Evolutionary conservation across 1,140 invertebrate species (phyloP), one percentile per base, ranked within the genome.

Genomic region (Reticulitermes speratus): DNA sequence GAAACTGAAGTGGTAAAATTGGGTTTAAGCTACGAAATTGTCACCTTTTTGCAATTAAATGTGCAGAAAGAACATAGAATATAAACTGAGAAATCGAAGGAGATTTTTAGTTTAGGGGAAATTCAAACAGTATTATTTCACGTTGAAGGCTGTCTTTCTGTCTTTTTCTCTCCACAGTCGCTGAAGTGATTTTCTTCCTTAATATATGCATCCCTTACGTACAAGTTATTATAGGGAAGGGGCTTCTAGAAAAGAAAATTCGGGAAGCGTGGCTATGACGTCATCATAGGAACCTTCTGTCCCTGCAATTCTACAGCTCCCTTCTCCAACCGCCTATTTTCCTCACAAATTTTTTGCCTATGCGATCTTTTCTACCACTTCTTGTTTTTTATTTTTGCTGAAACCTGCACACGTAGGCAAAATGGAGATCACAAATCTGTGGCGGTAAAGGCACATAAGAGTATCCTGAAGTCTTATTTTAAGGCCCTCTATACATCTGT

Each of bases 381-480:
- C 7, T 75, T 59, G 19, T n/a, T 55, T 69, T 69, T 69, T 69
- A 69, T 30, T 25, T 16, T 75, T 30, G n/a, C 65, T 3, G n/a
- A 75, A 75, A 75, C 65, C n/a, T n/a, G n/a, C 65, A 75, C 65
- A 75, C 65, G 65, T 75, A 75, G 65, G 65, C 65, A 75, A 75
- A 75, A 75, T 75, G 65, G 65, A n/a, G n/a, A 6, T 30, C 65
- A 75, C 65, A 75, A 75, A 75, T 75, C n/a, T 30, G 5, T 75
- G 25, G 25, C 65, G 65, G 38, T 75, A 75, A 75, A n/a, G 65
- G 65, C 65, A 30, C n/a, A 75, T 69, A 30, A 69, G 65, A n/a
- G 25, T 69, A 69, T 25, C 65, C 65, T 30, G 3, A 75, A 75
- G 65, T 75, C n/a, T 75, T 75, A 75, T 75, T 75, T 75, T 75